These are phyloP conservation scores for Ramphastos sulfuratus DNA, from an alignment of 2,113 vertebrate genomes.

Conservation along the genomic window DNA sequence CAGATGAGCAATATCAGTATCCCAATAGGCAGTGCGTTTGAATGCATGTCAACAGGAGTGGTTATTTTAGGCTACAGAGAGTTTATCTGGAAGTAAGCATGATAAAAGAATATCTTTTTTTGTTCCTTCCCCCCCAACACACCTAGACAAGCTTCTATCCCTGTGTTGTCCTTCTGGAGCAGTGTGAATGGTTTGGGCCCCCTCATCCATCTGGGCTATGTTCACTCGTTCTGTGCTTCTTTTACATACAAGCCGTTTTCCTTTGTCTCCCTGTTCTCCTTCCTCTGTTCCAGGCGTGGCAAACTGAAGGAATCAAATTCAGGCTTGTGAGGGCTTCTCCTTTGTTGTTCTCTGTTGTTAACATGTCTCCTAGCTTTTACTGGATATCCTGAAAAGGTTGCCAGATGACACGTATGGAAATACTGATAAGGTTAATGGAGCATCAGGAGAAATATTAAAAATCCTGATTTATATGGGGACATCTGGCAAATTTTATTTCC, in stretches of 20 bases:
- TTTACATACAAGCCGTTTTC: not conserved
- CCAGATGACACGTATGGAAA: not conserved
- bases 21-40: not conserved
- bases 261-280: slow-evolving; percentile 13
- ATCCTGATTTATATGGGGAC: slow-evolving; percentile 11
- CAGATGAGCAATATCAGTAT: not conserved
- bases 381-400: not conserved
- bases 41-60: not conserved
- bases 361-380: not conserved
- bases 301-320: not conserved
- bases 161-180: not conserved
- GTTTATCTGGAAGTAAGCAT: not conserved
- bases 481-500: slow-evolving; percentile 30
- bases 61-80: slow-evolving; percentile 1
- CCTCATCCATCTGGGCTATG: not conserved
- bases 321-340: not conserved
- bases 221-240: not conserved
- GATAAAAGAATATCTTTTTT: not conserved
- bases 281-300: not conserved
- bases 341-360: not conserved
- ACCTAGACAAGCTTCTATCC: not conserved
- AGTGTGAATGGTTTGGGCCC: not conserved
- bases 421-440: not conserved
- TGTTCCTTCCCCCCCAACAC: no score
- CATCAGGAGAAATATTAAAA: slow-evolving; percentile 38